Evolutionary conservation across 2,113 vertebrate genomes (phyloP).

Genomic region (Pogona vitticeps): DNA sequence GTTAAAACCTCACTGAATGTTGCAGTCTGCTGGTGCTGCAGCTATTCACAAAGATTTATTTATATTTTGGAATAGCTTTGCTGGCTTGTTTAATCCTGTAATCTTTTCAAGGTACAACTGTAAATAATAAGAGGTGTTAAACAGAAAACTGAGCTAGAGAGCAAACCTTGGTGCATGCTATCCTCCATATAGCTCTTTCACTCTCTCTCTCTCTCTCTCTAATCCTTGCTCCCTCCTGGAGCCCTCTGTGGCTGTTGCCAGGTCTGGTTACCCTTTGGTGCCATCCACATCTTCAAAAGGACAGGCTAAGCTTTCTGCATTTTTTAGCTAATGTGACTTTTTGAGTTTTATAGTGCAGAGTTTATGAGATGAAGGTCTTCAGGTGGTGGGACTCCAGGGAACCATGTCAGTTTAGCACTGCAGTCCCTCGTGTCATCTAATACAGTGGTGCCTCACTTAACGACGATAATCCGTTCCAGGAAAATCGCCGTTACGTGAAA

Average conservation of each 20-base stretch:
- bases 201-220: too few species aligned
- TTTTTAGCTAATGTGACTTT: background rate
- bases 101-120: slow-evolving; percentile 18
- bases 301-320: background rate
- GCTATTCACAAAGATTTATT: slow-evolving; percentile 29
- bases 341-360: background rate
- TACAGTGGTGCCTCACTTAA: too few species aligned
- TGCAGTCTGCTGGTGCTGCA: slow-evolving; percentile 1
- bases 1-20: slow-evolving; percentile 26
- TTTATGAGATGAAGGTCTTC: background rate
- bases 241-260: background rate
- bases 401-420: background rate
- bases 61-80: slow-evolving; percentile 12
- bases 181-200: too few species aligned
- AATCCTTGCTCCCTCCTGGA: background rate
- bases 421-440: background rate
- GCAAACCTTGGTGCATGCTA: background rate
- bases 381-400: background rate
- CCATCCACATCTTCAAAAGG: background rate
- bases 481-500: too few species aligned
- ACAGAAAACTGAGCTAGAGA: background rate
- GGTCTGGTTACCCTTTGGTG: background rate
- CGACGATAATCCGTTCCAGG: too few species aligned
- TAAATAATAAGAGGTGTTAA: slow-evolving; percentile 27
- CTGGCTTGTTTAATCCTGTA: slow-evolving; percentile 32